Evolutionary conservation across 2,797 vertebrate species (phyloP).

Genomic region (Peromyscus nudipes): DNA sequence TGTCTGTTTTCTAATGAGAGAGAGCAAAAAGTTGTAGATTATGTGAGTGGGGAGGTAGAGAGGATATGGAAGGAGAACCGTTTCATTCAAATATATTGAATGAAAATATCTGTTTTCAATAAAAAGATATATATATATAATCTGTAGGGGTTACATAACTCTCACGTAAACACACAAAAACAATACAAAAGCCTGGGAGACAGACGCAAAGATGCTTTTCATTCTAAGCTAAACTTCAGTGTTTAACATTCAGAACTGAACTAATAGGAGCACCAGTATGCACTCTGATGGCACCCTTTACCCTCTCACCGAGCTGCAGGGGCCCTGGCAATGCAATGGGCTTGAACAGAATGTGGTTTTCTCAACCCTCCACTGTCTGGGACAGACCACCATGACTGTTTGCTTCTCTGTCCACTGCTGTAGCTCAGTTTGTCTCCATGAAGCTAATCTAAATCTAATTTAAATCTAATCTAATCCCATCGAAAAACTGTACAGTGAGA

Average conservation of each 20-base stretch:
- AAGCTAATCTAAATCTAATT: not conserved
- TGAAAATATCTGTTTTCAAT: not conserved
- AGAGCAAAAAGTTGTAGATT: not conserved
- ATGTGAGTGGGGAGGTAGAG: not conserved
- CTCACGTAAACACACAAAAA: not conserved
- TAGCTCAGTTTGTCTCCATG: not conserved
- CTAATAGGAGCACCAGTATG: not conserved
- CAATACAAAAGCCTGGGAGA: not conserved
- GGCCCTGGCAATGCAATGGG: fast-evolving
- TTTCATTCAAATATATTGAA: not conserved
- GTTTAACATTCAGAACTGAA: not conserved
- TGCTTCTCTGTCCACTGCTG: not conserved
- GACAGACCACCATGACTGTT: not conserved
- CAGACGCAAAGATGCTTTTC: not conserved
- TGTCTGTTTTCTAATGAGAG: not conserved
- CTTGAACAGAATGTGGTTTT: not conserved
- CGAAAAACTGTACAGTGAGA: not conserved
- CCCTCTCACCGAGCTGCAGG: not conserved
- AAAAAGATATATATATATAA: not conserved
- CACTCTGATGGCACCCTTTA: not conserved
- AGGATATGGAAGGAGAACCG: not conserved
- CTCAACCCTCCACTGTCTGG: not conserved
- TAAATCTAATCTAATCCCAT: not conserved
- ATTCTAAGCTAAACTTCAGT: not conserved
- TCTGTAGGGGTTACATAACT: not conserved